These are phyloP conservation scores for Mamestra configurata DNA, from an alignment of 1,140 invertebrate genomes.

Conservation along the genomic window DNA sequence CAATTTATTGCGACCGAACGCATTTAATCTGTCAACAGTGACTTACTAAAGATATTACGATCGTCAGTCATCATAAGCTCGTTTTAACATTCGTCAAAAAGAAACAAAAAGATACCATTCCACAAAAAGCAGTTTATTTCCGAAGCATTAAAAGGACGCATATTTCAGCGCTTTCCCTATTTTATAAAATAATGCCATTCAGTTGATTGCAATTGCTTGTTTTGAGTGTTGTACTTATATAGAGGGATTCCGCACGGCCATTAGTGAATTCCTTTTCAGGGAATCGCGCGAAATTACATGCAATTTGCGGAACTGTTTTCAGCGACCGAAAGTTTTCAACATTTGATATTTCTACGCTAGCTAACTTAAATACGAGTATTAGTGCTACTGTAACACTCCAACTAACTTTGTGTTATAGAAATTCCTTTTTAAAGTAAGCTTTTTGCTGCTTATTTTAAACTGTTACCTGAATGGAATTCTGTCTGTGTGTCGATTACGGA, in stretches of 20 bases:
- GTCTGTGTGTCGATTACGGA: not conserved
- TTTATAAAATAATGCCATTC: conserved; percentile 53
- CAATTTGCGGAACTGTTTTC: conserved; percentile 72
- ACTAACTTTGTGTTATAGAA: conserved; percentile 24
- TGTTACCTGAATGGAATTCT: conserved; percentile 13
- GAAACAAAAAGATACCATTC: not conserved
- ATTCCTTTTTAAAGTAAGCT: conserved; percentile 26
- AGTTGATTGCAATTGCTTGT: conserved; percentile 52
- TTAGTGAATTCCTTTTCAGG: conserved; percentile 72
- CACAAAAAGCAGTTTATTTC: not conserved
- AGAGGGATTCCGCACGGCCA: conserved; percentile 64
- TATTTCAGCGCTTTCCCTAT: conserved; percentile 7
- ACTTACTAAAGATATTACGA: too few species aligned
- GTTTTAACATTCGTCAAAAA: not conserved
- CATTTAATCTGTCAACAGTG: too few species aligned
- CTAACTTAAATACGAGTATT: conserved; percentile 48
- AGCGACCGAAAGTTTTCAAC: conserved; percentile 70
- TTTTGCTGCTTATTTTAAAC: conserved; percentile 16
- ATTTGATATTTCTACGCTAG: conserved; percentile 69
- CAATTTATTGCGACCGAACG: too few species aligned
- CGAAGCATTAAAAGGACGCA: not conserved
- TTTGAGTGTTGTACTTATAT: conserved; percentile 57
- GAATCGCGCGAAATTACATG: conserved; percentile 73
- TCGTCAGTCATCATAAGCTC: too few species aligned
- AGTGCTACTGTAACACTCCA: conserved; percentile 28